Conservation (phyloP, 2,113 vertebrate genomes). For the Falco punctatus region DNA sequence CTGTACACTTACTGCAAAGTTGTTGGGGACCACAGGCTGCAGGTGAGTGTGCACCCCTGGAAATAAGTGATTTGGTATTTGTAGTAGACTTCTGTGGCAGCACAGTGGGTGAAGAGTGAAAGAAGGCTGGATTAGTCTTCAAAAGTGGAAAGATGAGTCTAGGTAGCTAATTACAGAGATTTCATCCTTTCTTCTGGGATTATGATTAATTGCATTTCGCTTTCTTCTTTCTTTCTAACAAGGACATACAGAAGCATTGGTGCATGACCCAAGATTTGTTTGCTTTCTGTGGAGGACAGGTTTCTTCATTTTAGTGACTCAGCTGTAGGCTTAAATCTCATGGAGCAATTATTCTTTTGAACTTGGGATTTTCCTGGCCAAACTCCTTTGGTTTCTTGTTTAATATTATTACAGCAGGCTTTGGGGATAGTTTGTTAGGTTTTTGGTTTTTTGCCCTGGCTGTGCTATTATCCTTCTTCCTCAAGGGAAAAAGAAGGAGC, state of each 20-base stretch:
- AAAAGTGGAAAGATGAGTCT: slow-evolving; percentile 24
- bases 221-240: slow-evolving; percentile 36
- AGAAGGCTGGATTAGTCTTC: background rate
- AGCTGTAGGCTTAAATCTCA: slow-evolving; percentile 25
- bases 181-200: slow-evolving; percentile 34
- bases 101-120: background rate
- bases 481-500: background rate
- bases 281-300: background rate
- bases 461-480: slow-evolving; percentile 15
- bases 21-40: background rate
- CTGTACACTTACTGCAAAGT: background rate
- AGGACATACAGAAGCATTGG: background rate
- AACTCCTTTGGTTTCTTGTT: slow-evolving; percentile 25
- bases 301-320: slow-evolving; percentile 53
- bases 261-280: background rate
- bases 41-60: background rate
- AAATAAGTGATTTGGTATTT: background rate
- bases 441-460: background rate
- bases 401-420: slow-evolving; percentile 12
- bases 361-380: slow-evolving; percentile 33
- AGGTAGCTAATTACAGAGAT: slow-evolving; percentile 13
- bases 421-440: background rate
- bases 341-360: slow-evolving; percentile 48
- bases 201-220: slow-evolving; percentile 47
- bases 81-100: background rate